Percentiles rank a stretch among this genome's conserved stretches.
Conservation (phyloP, 2,797 vertebrate genomes). For the Capromys pilorides region DNA sequence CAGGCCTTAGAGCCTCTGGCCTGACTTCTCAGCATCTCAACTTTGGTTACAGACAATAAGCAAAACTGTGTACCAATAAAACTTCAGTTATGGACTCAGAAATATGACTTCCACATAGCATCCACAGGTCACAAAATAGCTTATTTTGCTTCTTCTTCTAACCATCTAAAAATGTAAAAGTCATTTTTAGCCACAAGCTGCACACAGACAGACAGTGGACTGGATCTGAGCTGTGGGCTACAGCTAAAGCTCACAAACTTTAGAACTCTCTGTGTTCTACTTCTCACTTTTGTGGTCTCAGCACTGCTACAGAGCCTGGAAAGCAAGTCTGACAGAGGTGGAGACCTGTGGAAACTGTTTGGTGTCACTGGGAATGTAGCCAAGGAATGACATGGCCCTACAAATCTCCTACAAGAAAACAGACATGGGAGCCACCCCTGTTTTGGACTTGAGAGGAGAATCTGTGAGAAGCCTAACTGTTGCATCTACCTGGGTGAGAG, state of each 20-base stretch:
- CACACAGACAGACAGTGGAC: neutral
- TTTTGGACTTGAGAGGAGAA: neutral
- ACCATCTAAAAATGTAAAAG: neutral
- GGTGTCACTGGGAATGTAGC: neutral
- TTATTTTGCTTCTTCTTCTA: neutral
- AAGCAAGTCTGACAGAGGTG: neutral
- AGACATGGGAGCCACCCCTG: neutral
- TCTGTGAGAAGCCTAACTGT: neutral
- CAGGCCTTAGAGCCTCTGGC: neutral
- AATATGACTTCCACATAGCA: neutral
- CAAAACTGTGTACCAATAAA: neutral
- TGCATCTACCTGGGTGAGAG: neutral
- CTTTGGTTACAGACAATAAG: neutral
- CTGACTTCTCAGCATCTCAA: neutral
- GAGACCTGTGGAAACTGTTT: neutral
- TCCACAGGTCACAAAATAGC: neutral
- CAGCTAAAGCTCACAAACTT: neutral
- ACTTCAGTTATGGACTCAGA: neutral
- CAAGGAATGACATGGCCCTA: neutral
- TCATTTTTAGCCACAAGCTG: neutral
- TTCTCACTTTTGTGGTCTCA: neutral
- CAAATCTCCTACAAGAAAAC: neutral
- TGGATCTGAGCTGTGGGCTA: neutral
- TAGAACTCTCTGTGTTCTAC: neutral
- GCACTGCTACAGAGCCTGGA: neutral